phyloP scores from a whole-genome alignment of 2,113 vertebrate species.

The Neodontobutis hainanensis region DNA sequence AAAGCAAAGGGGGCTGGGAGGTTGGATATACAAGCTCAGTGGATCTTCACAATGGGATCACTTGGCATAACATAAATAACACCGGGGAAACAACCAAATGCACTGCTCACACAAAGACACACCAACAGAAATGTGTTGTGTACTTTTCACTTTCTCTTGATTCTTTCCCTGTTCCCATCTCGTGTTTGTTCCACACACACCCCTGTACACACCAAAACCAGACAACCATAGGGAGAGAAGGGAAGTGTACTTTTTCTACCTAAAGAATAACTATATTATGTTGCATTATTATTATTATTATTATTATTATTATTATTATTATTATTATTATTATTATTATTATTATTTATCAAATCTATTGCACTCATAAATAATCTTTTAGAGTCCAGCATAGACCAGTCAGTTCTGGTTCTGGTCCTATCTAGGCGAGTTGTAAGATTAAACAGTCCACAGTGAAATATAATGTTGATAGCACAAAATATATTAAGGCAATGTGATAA shows the following conservation, averaged over 20 bases:
- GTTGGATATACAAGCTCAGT: constrained; percentile 60
- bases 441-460: no score
- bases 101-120: constrained; percentile 51
- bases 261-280: no score
- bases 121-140: constrained; percentile 22
- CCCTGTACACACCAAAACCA: constrained; percentile 3
- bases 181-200: constrained; percentile 15
- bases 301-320: no score
- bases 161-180: constrained; percentile 46
- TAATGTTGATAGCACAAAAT: no score
- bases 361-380: no score
- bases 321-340: no score
- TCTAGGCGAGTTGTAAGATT: no score
- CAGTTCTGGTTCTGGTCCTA: no score
- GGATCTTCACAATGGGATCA: constrained; percentile 72
- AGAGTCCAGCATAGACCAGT: no score
- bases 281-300: no score
- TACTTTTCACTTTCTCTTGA: constrained; percentile 46
- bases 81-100: constrained; percentile 56
- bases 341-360: no score
- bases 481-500: no score
- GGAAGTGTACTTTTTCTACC: neutral
- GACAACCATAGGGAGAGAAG: neutral
- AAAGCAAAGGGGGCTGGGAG: constrained; percentile 52
- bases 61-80: constrained; percentile 68